Conservation (phyloP, 2,797 vertebrate genomes). For the Silurus lanzhouensis region DNA sequence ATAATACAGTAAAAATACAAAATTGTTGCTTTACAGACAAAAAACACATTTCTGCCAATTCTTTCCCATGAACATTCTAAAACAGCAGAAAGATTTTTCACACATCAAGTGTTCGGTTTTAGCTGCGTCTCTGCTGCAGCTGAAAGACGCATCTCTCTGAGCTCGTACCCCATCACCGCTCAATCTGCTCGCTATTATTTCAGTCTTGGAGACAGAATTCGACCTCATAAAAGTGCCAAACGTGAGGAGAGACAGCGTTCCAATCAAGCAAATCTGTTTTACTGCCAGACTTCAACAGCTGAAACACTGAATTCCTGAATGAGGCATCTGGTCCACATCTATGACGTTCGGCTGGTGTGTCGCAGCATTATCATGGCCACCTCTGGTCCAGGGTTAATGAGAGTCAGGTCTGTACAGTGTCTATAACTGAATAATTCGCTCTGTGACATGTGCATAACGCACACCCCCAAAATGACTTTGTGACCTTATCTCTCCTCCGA, state of each 20-base stretch:
- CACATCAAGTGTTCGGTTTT: background rate
- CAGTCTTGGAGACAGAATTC: constrained; percentile 41
- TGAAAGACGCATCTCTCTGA: constrained; percentile 46
- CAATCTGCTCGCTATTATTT: constrained; percentile 50
- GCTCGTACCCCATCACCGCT: constrained; percentile 48
- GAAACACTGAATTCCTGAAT: constrained; percentile 21
- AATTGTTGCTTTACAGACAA: background rate
- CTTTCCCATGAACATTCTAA: background rate
- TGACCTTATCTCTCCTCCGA: constrained; percentile 2
- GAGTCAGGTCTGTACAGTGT: constrained; percentile 8
- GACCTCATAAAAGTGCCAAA: constrained; percentile 60
- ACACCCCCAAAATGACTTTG: background rate
- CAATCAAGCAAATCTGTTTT: constrained; percentile 36
- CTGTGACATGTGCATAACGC: background rate
- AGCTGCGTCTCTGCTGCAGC: constrained; percentile 33
- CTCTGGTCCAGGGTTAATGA: background rate
- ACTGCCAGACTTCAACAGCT: constrained; percentile 39
- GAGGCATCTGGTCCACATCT: constrained; percentile 31
- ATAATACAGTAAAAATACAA: constrained; percentile 1
- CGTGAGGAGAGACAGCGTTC: constrained; percentile 55
- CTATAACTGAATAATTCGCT: background rate
- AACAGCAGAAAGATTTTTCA: background rate
- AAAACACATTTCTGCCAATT: background rate
- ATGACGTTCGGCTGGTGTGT: constrained; percentile 4
- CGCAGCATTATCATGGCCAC: constrained; percentile 22